Conservation (phyloP, 2,888 invertebrate species). For the Marasmarcha lunaedactyla region DNA sequence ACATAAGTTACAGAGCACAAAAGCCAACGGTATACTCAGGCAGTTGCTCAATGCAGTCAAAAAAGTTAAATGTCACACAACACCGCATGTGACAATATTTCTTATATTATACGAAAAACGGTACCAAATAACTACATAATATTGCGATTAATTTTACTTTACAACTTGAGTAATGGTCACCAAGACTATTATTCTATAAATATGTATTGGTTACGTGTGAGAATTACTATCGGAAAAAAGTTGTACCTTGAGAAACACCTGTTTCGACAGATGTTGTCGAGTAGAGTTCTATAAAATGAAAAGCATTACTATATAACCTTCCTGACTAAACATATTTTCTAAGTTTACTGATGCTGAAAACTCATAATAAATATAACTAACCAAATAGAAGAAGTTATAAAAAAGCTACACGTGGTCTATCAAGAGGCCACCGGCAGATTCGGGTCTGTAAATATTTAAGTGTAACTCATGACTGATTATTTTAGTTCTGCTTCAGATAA, state of each 20-base stretch:
- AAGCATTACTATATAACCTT: no score
- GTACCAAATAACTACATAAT: slow-evolving; percentile 20
- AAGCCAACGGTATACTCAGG: neutral
- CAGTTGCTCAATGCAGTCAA: slow-evolving; percentile 1
- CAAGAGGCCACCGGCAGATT: no score
- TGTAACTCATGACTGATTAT: no score
- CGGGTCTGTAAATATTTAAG: no score
- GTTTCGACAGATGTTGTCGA: slow-evolving; percentile 3
- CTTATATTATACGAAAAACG: slow-evolving; percentile 8
- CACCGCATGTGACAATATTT: slow-evolving; percentile 13
- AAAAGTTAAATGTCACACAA: slow-evolving; percentile 14
- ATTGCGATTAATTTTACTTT: slow-evolving; percentile 16
- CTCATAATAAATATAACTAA: no score
- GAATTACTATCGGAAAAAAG: slow-evolving; percentile 17
- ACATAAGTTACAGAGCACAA: neutral
- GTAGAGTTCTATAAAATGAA: no score
- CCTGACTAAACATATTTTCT: no score
- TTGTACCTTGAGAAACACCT: slow-evolving; percentile 14
- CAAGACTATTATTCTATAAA: slow-evolving; percentile 12
- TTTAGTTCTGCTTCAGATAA: no score
- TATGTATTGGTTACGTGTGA: slow-evolving; percentile 12
- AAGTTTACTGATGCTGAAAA: no score
- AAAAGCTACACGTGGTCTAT: no score
- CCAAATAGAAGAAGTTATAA: no score
- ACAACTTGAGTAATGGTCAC: slow-evolving; percentile 10